These are phyloP conservation scores for Alviniconcha strummeri DNA, from an alignment of 2,888 invertebrate species.

Conservation along the genomic window DNA sequence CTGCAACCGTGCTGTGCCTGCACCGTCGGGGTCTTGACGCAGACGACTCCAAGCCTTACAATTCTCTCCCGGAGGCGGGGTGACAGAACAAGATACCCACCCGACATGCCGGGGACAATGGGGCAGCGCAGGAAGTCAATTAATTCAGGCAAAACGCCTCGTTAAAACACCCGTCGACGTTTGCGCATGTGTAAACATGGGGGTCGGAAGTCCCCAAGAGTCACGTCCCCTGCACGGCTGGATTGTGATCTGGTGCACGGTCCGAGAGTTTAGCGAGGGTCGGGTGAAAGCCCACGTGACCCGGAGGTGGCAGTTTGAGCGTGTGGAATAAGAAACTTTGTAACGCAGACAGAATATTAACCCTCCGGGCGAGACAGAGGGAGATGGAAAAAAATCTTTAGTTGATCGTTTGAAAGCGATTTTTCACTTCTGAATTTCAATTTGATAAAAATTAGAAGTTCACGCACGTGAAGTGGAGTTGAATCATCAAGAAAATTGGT, in stretches of 20 bases:
- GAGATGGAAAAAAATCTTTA: too few relatives aligned
- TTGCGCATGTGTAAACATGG: constrained; percentile 27
- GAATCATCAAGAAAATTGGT: too few relatives aligned
- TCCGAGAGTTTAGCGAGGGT: background rate
- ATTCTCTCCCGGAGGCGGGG: background rate
- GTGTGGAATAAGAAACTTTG: constrained; percentile 20
- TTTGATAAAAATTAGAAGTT: too few relatives aligned
- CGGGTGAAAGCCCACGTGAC: constrained; percentile 22
- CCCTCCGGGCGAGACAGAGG: background rate
- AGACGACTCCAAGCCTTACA: background rate
- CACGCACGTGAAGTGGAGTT: too few relatives aligned
- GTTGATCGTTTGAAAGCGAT: too few relatives aligned
- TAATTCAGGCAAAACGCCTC: constrained; percentile 22
- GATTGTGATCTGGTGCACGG: background rate
- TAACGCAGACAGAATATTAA: background rate
- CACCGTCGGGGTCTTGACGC: background rate
- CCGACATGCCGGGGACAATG: background rate
- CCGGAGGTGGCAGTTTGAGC: background rate
- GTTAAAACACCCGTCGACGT: constrained; percentile 18
- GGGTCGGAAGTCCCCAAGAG: constrained; percentile 25
- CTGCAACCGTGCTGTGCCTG: background rate
- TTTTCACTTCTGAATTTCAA: too few relatives aligned
- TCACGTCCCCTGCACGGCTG: constrained; percentile 24
- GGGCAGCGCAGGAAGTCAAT: background rate
- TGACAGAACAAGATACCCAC: background rate